Conservation (phyloP, 2,113 vertebrate genomes). For the Cyanistes caeruleus region DNA sequence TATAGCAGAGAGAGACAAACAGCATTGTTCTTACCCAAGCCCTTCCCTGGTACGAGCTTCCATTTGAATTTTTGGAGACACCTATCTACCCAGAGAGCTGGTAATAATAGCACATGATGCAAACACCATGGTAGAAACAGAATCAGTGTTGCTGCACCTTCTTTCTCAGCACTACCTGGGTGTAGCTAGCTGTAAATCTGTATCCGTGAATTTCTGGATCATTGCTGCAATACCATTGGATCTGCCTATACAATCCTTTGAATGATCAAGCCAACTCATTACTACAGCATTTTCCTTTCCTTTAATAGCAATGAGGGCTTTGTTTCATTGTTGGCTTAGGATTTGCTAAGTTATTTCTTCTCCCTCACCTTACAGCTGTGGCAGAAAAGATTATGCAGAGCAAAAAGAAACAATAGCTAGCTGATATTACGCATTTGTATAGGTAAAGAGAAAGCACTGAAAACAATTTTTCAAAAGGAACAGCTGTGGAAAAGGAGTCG, state of each 20-base stretch:
- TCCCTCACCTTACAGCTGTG: not conserved
- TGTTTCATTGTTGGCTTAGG: too few species aligned
- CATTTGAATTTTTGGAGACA: not conserved
- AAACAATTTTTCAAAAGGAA: not conserved
- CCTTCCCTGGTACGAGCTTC: not conserved
- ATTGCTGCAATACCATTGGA: not conserved
- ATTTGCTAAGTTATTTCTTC: not conserved
- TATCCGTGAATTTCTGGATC: not conserved
- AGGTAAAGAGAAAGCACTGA: not conserved
- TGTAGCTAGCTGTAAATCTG: not conserved
- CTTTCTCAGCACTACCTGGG: rapidly evolving
- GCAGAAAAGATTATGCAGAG: not conserved
- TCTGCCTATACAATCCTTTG: not conserved
- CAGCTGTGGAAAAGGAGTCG: not conserved
- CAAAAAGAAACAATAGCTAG: not conserved
- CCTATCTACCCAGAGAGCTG: not conserved
- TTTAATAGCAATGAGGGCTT: rapidly evolving
- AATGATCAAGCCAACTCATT: not conserved
- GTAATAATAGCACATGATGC: not conserved
- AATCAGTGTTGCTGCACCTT: not conserved
- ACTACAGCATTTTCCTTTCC: not conserved
- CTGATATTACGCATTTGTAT: not conserved
- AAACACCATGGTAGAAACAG: rapidly evolving
- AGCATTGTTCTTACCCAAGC: not conserved
- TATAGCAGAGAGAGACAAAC: not conserved